These are phyloP conservation scores for Piezodorus guildinii DNA, from an alignment of 1,140 invertebrate species.

Conservation along the genomic window DNA sequence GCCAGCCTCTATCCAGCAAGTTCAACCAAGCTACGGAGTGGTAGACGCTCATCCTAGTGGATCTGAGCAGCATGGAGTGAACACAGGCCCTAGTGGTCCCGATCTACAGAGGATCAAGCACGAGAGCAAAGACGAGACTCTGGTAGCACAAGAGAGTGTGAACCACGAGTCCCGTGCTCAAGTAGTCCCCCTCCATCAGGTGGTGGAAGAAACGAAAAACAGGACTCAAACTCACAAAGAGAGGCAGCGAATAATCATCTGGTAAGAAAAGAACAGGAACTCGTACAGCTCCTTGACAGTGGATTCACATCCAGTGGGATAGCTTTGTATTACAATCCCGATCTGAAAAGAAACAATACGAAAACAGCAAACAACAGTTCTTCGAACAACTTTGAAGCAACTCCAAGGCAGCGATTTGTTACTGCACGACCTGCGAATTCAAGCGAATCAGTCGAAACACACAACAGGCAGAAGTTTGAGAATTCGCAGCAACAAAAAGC, in stretches of 20 bases:
- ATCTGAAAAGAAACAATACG: background rate
- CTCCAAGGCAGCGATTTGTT: too few relatives aligned
- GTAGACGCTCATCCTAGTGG: slow-evolving; percentile 18
- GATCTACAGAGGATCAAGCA: slow-evolving; percentile 4
- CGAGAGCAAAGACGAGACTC: slow-evolving; percentile 8
- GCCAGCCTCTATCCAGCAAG: slow-evolving; percentile 20
- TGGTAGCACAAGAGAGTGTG: slow-evolving; percentile 10
- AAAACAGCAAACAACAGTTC: background rate
- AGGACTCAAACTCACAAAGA: background rate
- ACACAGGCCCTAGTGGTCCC: background rate
- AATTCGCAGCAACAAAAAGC: too few relatives aligned
- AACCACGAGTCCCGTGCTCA: background rate
- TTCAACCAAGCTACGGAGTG: slow-evolving; percentile 13
- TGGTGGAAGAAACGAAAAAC: background rate
- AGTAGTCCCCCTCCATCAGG: background rate
- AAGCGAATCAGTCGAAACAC: too few relatives aligned
- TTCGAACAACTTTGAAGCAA: background rate
- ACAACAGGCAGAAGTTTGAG: too few relatives aligned
- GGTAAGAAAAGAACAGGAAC: background rate
- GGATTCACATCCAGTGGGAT: slow-evolving; percentile 2
- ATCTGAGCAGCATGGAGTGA: slow-evolving; percentile 5
- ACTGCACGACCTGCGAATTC: too few relatives aligned
- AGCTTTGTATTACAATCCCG: slow-evolving; percentile 20
- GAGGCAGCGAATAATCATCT: background rate
- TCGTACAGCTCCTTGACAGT: background rate